These are phyloP conservation scores for Cervus canadensis DNA, from an alignment of 2,113 vertebrate species.

Conservation along the genomic window DNA sequence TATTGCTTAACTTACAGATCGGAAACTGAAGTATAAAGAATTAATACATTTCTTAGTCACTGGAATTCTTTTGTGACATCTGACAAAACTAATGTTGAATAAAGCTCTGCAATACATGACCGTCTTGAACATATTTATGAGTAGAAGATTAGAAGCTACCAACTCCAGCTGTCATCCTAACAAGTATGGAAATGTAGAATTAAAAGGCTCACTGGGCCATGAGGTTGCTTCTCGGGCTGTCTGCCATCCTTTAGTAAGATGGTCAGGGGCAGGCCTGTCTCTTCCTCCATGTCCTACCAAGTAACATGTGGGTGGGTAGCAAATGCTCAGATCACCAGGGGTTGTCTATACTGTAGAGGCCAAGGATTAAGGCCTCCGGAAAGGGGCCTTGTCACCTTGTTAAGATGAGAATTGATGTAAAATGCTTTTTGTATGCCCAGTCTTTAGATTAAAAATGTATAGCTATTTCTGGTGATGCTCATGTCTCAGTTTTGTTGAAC, in stretches of 20 bases:
- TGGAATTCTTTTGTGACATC: not conserved
- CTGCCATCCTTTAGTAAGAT: not conserved
- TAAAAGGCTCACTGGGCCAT: not conserved
- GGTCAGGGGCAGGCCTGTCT: not conserved
- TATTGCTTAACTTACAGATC: not conserved
- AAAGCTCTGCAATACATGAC: not conserved
- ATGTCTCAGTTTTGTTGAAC: slow-evolving; percentile 27
- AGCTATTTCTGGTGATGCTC: slow-evolving; percentile 2
- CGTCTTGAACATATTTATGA: not conserved
- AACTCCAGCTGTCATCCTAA: not conserved
- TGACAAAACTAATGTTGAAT: not conserved
- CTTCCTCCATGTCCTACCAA: not conserved
- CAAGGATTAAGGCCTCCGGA: not conserved
- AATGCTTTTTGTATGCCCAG: not conserved
- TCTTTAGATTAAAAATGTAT: slow-evolving; percentile 49
- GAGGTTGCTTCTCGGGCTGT: not conserved
- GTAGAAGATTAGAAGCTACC: not conserved
- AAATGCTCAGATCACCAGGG: not conserved
- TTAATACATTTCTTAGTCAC: not conserved
- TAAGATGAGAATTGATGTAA: not conserved
- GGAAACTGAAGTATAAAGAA: not conserved
- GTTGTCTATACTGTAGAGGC: not conserved
- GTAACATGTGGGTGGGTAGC: not conserved
- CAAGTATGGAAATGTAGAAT: not conserved
- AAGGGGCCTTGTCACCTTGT: not conserved